phyloP scores from a whole-genome alignment of 2,888 invertebrate genomes.

The Acanthococcus lagerstroemiae region DNA sequence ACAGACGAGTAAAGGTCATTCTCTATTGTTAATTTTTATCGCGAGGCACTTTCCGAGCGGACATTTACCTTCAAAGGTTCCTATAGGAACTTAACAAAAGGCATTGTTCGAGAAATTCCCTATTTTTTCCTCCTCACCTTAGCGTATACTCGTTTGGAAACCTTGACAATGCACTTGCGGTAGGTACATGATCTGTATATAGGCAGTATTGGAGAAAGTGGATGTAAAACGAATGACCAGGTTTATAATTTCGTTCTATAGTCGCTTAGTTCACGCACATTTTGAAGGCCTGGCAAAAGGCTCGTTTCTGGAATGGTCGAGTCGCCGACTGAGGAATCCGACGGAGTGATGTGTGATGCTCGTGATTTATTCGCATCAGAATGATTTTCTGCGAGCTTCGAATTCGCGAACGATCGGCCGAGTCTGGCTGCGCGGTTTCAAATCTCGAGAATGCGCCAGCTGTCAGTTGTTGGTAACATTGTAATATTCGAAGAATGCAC shows the following conservation, averaged over 20 bases:
- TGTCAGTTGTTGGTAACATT: too few species aligned
- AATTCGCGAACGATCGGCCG: too few species aligned
- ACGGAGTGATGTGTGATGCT: too few species aligned
- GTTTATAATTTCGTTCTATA: background rate
- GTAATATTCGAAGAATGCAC: too few species aligned
- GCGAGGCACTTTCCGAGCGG: slow-evolving; percentile 15
- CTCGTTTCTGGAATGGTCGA: too few species aligned
- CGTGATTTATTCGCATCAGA: too few species aligned
- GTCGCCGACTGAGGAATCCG: too few species aligned
- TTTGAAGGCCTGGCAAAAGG: too few species aligned
- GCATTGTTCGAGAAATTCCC: slow-evolving; percentile 16
- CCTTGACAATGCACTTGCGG: slow-evolving; percentile 10
- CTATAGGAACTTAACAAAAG: background rate
- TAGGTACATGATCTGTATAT: background rate
- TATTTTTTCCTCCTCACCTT: background rate
- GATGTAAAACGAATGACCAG: background rate
- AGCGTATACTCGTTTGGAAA: background rate
- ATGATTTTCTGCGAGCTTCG: too few species aligned
- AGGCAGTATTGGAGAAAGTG: background rate
- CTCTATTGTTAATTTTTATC: slow-evolving; percentile 25
- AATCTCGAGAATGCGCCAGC: too few species aligned
- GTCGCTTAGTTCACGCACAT: too few species aligned
- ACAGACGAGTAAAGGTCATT: slow-evolving; percentile 26
- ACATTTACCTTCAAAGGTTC: slow-evolving; percentile 30
- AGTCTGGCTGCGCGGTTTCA: too few species aligned